These are phyloP conservation scores for Nettapus auritus DNA, from an alignment of 2,113 vertebrate species.

Conservation along the genomic window DNA sequence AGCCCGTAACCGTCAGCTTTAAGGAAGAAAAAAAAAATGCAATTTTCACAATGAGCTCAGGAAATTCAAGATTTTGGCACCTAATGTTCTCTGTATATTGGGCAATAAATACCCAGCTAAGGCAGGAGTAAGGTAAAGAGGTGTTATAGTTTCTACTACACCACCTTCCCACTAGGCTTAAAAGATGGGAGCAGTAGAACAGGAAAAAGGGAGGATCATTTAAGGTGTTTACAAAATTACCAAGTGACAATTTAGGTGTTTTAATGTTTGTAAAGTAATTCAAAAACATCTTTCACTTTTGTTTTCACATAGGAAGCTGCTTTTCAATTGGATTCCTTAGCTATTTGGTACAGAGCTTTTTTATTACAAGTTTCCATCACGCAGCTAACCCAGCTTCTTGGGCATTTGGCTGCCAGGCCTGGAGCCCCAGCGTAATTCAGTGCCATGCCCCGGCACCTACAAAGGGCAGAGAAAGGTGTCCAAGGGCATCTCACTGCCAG, in stretches of 20 bases:
- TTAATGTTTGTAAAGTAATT: neutral
- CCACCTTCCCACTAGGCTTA: neutral
- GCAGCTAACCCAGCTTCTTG: rapidly evolving
- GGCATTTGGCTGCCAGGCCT: neutral
- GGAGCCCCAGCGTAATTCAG: neutral
- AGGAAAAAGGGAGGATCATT: neutral
- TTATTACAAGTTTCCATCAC: neutral
- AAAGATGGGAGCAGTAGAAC: neutral
- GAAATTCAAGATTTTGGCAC: neutral
- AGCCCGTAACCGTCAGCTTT: neutral
- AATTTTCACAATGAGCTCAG: neutral
- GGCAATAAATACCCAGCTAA: neutral
- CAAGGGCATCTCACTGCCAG: neutral
- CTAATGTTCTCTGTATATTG: neutral
- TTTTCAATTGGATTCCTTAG: neutral
- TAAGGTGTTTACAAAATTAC: neutral
- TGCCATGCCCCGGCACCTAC: neutral
- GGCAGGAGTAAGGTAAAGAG: neutral
- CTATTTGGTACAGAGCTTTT: neutral
- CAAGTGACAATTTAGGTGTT: neutral
- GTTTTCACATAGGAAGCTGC: neutral
- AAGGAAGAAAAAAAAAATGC: neutral
- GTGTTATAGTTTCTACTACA: neutral
- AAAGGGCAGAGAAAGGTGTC: rapidly evolving
- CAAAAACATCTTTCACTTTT: rapidly evolving